Base-by-base conservation (phyloP, 1,140 invertebrate genomes). In the Ooceraea biroi region DNA sequence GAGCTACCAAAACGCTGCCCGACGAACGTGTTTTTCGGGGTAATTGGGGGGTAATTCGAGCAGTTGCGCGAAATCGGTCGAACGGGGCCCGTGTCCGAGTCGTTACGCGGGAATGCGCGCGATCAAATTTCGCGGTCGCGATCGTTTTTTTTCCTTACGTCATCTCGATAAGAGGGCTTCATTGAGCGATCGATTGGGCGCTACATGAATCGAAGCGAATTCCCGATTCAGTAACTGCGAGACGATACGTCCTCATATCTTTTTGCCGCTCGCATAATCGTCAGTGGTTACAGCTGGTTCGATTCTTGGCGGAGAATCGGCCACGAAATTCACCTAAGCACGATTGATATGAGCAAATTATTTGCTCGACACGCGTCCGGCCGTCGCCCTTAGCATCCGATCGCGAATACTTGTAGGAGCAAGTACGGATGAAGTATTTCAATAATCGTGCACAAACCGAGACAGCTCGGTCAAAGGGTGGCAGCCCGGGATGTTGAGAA, bases 391-490 rank as follows among this genome's bases (percentile, higher is more conserved):
- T 14, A 73, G 68, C 44, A 52, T 52, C 30, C 25, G 73, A 55
- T 68, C 80, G 65, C 44, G 58, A 90, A 89, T 90, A 90, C 86
- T 88, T 89, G 80, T 22, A 41, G 76, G 14, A 82, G 74, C 74
- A 90, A 88, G 78, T 90, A 87, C 63, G 65, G 60, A 84, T 66
- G 66, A 90, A 91, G 88, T 89, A 89, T 90, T 89, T 65, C 88
- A 85, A 91, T 90, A 90, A 89, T 83, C 69, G 60, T 25, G 61
- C 41, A 48, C 57, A 66, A 66, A 66, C 78, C 14, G 55, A 61
- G 58, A 36, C 50, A 46, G 76, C 11, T 57, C 65, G 82, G 77
- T 77, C 60, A 68, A 57, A 80, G 30, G 27, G 19, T 71, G 50
- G 36, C 41, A 71, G 25, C 8, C 8, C 17, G 52, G 48, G 55